Evolutionary conservation across 2,888 invertebrate species (phyloP).

Genomic region (Bimastos eiseni): DNA sequence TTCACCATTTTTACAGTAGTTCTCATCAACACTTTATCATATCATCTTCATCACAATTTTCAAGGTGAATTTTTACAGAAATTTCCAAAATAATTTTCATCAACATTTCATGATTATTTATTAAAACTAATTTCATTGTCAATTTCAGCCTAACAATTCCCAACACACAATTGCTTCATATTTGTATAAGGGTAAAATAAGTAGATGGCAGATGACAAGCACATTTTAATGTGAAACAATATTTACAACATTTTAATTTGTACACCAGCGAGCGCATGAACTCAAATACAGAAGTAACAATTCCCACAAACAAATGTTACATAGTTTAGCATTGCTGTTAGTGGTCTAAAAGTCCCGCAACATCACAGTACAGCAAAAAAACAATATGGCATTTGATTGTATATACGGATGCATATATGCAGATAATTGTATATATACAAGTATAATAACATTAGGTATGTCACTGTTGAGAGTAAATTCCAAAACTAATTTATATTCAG

Average conservation of each 20-base stretch:
- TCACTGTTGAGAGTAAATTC: not conserved
- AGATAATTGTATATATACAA: not conserved
- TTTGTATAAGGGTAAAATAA: too few relatives aligned
- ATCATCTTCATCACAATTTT: too few relatives aligned
- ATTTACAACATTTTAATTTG: not conserved
- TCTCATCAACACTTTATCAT: too few relatives aligned
- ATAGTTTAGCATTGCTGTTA: not conserved
- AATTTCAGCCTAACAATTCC: too few relatives aligned
- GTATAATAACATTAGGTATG: not conserved
- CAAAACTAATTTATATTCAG: not conserved
- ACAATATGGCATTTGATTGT: too few relatives aligned
- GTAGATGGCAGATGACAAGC: not conserved
- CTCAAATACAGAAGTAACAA: not conserved
- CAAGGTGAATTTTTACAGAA: too few relatives aligned
- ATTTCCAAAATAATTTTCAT: too few relatives aligned
- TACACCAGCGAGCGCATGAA: not conserved
- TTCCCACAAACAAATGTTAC: slow-evolving; percentile 13
- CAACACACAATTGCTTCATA: too few relatives aligned
- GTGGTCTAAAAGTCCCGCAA: not conserved
- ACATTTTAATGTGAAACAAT: not conserved
- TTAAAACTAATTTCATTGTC: too few relatives aligned
- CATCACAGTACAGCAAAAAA: not conserved
- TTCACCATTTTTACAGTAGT: too few relatives aligned
- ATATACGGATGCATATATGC: not conserved
- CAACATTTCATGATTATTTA: too few relatives aligned